Percentiles rank a stretch among this genome's conserved stretches.
phyloP scores from a whole-genome alignment of 2,113 vertebrate species.

The Balaenoptera acutorostrata region DNA sequence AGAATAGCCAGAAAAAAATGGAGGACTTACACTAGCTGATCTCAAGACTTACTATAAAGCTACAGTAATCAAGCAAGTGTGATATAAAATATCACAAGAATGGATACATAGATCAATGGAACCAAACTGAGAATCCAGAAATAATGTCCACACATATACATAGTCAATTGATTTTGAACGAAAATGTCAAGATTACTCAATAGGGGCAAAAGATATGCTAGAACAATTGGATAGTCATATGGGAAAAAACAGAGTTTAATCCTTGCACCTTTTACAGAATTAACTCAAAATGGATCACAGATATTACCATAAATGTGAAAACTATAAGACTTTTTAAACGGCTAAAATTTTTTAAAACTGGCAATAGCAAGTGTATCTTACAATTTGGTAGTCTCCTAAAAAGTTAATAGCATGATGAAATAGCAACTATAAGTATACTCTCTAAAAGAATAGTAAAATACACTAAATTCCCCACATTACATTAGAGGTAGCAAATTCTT shows the following conservation, averaged over 20 bases:
- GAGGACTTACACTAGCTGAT: neutral
- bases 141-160: neutral
- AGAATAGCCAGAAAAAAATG: neutral
- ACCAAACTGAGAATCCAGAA: neutral
- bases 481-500: neutral
- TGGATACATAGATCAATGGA: neutral
- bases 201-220: neutral
- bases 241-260: neutral
- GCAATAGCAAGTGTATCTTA: neutral
- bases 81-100: neutral
- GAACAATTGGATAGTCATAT: neutral
- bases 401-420: neutral
- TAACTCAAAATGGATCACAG: neutral
- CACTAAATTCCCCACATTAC: neutral
- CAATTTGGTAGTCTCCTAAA: neutral
- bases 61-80: neutral
- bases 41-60: neutral
- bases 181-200: neutral
- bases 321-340: neutral
- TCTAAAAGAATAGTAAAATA: neutral
- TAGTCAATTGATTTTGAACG: neutral
- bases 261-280: neutral
- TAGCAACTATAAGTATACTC: neutral
- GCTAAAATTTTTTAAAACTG: neutral
- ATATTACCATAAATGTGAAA: neutral